Conservation (phyloP, 2,888 invertebrate genomes). For the Lomographa bimaculata region DNA sequence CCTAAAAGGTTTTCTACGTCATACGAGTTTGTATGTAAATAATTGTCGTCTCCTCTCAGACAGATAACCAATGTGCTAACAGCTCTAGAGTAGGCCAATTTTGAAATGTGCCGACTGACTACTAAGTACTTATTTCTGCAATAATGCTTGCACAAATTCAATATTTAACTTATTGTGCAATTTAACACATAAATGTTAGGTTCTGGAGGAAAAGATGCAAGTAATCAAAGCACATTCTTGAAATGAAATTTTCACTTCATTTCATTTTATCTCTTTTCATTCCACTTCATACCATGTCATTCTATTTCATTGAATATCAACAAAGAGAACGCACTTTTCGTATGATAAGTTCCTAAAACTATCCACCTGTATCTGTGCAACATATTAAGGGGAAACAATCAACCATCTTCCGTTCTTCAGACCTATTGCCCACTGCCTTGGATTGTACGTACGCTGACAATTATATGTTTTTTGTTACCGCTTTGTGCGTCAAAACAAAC, state of each 20-base stretch:
- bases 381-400: conserved; percentile 46
- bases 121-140: conserved; percentile 19
- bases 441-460: conserved; percentile 23
- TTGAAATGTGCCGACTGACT: conserved; percentile 18
- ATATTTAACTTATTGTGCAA: conserved; percentile 13
- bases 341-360: too few species aligned
- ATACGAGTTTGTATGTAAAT: too few species aligned
- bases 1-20: too few species aligned
- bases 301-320: too few species aligned
- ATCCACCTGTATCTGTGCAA: too few species aligned
- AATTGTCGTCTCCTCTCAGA: conserved; percentile 9
- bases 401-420: conserved; percentile 44
- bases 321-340: too few species aligned
- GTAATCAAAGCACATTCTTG: too few species aligned
- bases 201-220: too few species aligned
- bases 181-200: too few species aligned
- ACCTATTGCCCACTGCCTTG: conserved; percentile 36
- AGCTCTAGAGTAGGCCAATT: conserved; percentile 18
- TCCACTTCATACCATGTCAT: too few species aligned
- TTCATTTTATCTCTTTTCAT: too few species aligned
- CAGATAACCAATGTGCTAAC: conserved; percentile 10
- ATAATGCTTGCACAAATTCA: conserved; percentile 17
- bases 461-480: conserved; percentile 10
- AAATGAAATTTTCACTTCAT: too few species aligned
- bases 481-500: conserved; percentile 3